Evolutionary conservation across 1,140 invertebrate species (phyloP), one percentile per base, ranked within the genome.

Genomic region (Belonocnema kinseyi): DNA sequence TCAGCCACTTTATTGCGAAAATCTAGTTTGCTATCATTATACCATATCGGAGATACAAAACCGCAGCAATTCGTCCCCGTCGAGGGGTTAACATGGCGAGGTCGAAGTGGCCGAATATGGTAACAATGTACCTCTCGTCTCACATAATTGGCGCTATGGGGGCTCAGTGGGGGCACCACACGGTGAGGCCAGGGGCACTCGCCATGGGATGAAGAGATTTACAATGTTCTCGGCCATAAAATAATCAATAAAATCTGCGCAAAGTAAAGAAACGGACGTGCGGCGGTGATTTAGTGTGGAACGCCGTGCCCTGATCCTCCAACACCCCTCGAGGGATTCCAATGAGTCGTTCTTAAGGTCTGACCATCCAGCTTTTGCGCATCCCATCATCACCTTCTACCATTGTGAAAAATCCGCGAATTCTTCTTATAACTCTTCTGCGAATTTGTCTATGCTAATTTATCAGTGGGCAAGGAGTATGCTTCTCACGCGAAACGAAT

Each of bases 191-290:
- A 83, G 78, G 83, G 82, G 83, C 82, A 83, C 82, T 81, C 82
- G 80, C 84, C 81, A 81, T 81, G 79, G 87, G 82, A 90, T 91
- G 86, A 89, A 90, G 88, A 91, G 90, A 91, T 91, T 91, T 91
- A 91, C 89, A 91, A 88, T 91, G 89, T 89, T 90, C 87, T 80
- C 82, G 88, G 86, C 85, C 87, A 85, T 91, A 91, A 91, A 91
- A 91, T 90, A 91, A 91, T 91, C 90, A 91, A 91, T 91, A 91
- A 91, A 91, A 91, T 91, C 86, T 83, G 85, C 76, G 82, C 87
- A 90, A 90, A 90, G 89, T 90, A 91, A 91, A 91, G 89, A 91
- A 90, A 90, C 85, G 78, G 89, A 91, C 90, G 88, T 88, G 88
- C 88, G 84, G 85, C 82, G 78, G 71, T 91, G 90, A 91, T 91